Base-by-base conservation (phyloP, 2,113 vertebrate genomes). In the Toxotes chatareus region DNA sequence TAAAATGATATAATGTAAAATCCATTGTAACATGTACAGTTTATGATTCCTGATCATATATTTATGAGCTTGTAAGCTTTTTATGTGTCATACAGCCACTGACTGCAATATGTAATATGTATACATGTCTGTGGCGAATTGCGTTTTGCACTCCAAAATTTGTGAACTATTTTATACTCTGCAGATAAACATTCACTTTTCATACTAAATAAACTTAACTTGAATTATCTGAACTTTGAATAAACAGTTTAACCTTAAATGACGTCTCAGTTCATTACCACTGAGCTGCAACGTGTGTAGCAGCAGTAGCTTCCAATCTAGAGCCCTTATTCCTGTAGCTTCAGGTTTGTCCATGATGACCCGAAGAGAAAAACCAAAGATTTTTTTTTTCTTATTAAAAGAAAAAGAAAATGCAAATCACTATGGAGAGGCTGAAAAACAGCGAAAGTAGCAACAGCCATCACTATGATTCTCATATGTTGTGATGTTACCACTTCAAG, bases 181-280 rank as follows among this genome's bases (percentile, higher is more conserved):
- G 65, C 57, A 79, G n/a, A 16, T 46, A 6, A 55, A 72, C 40
- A 63, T 82, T 61, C 60, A 79, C 71, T 53, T 79, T 78, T 59
- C 5, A 34, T 40, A 55, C 32, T 62, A 6, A 44, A 68, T 21
- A 40, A 77, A 83, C 5, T 34, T 7, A 23, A 51, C 32, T 55
- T 3, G 1, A 13, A 38, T 36, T 51, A 13, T 56, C 14, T 40
- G 0, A 13, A 55, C 55, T 60, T 32, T 16, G 46, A 69, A 74
- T 79, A 73, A 74, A 79, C 3, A 7, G 36, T 63, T 71, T 7
- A 51, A 42, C 1, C n/a, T 14, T 36, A 40, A 75, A 72, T 55
- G 7, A 55, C 5, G 0, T 40, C 36, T 75, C 4, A 14, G 0
- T 31, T 80, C 4, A 62, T 61, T 66, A 1, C 4, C 7, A 9